Base-by-base conservation (phyloP, 1,140 invertebrate species). In the Battus philenor region DNA sequence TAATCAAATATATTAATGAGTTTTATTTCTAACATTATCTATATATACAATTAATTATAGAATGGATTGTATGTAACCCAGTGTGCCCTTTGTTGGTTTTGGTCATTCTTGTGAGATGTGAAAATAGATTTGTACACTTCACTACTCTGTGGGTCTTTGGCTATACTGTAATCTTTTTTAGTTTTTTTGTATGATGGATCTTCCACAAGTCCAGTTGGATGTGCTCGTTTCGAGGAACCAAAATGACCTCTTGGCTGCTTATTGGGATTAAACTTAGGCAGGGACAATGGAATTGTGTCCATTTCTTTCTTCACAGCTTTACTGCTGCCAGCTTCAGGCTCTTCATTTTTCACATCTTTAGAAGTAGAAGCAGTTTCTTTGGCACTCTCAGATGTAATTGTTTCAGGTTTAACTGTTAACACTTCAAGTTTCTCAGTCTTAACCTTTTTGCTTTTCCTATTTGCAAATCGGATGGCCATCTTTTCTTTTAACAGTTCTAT, bases 11-110 rank as follows among this genome's bases (percentile, higher is more conserved):
- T 20, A 34, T 13, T 9, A 18, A 27, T 2, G 24, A 30, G 17
- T 7, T 18, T 26, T 8, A 26, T 39, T 39, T 20, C 7, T 20
- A 11, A 36, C 17, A 17, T 20, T 18, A 4, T 11, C 5, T 36
- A 24, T 20, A 36, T 30, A 26, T 20, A 39, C 0, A 39, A 31
- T 89, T 88, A 97, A 89, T 96, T 97, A 85, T 97, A 98, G 72
- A 97, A 94, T 36, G 97, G 97, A 90, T 99, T 99, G 74, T 96
- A 98, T 3, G 97, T 98, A 38, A 99, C 91, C 98, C 98, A 99
- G 77, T 99, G 97, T 2, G 95, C 96, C 68, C 92, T 92, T 18
- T 92, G 89, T 76, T 98, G 95, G 33, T 93, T 90, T 63, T 94
- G 89, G 16, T 97, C 97, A 32, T 90, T 92, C 69, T 95, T 90